Percentiles rank a stretch among this genome's conserved stretches.
These are phyloP conservation scores for Zalophus californianus DNA, from an alignment of 2,797 vertebrate species.

Conservation along the genomic window DNA sequence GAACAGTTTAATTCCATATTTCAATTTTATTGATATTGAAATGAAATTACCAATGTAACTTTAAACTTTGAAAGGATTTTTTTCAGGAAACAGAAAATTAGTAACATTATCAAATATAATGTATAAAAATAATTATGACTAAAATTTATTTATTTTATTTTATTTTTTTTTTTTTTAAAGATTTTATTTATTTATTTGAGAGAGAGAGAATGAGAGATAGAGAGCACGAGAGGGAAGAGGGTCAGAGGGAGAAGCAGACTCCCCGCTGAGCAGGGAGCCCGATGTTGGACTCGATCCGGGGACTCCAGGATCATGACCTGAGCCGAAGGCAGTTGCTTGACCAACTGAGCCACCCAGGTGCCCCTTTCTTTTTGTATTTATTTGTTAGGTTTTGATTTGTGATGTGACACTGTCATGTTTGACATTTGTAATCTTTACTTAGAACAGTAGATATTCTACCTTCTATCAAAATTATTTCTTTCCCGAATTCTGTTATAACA, in stretches of 20 bases:
- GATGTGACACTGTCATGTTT: background rate
- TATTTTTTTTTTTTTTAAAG: no score
- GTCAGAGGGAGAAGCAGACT: no score
- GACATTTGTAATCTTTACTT: background rate
- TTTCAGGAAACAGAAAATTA: background rate
- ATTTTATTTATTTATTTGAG: no score
- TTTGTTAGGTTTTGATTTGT: background rate
- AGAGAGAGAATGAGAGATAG: no score
- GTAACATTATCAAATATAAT: background rate
- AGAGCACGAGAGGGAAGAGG: no score
- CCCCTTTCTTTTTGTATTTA: background rate
- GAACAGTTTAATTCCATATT: background rate
- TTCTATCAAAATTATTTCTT: background rate
- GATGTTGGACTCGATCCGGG: no score
- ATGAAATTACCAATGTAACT: background rate
- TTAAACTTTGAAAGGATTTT: background rate
- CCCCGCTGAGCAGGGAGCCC: no score
- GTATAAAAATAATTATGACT: background rate
- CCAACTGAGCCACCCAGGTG: no score
- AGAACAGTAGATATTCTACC: background rate
- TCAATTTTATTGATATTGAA: background rate
- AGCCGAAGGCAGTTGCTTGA: no score
- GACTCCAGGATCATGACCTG: no score
- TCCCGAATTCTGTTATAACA: background rate
- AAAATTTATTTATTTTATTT: no score